Evolutionary conservation across 2,888 invertebrate genomes (phyloP).

Genomic region (Ochlodes sylvanus): DNA sequence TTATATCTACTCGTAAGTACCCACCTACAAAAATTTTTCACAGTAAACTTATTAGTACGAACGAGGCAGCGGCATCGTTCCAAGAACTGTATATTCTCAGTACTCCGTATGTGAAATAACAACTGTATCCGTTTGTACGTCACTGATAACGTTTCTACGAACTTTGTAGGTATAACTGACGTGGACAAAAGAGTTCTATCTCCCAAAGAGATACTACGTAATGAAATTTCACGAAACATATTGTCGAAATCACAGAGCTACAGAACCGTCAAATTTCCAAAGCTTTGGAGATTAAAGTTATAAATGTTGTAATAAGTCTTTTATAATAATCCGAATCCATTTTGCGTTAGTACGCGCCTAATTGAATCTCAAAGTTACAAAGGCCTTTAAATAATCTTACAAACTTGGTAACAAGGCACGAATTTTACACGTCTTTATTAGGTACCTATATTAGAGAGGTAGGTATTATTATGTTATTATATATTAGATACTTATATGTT

Average conservation of each 20-base stretch:
- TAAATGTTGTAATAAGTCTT: neutral
- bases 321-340: neutral
- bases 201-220: neutral
- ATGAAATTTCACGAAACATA: neutral
- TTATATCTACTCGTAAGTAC: neutral
- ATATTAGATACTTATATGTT: too few relatives aligned
- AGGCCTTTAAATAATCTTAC: neutral
- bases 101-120: constrained; percentile 6
- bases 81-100: constrained; percentile 2
- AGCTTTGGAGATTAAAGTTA: too few relatives aligned
- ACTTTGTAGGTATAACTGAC: neutral
- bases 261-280: too few relatives aligned
- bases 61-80: neutral
- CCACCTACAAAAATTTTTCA: neutral
- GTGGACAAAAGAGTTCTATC: constrained; percentile 3
- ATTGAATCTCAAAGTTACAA: constrained; percentile 10
- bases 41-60: neutral
- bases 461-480: too few relatives aligned
- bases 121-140: constrained; percentile 1
- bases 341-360: too few relatives aligned
- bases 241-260: neutral
- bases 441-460: neutral
- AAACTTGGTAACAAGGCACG: constrained; percentile 2
- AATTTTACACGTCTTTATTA: constrained; percentile 7
- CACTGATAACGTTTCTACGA: constrained; percentile 1